phyloP scores from a whole-genome alignment of 2,797 vertebrate genomes.

The Aphelocoma californica region DNA sequence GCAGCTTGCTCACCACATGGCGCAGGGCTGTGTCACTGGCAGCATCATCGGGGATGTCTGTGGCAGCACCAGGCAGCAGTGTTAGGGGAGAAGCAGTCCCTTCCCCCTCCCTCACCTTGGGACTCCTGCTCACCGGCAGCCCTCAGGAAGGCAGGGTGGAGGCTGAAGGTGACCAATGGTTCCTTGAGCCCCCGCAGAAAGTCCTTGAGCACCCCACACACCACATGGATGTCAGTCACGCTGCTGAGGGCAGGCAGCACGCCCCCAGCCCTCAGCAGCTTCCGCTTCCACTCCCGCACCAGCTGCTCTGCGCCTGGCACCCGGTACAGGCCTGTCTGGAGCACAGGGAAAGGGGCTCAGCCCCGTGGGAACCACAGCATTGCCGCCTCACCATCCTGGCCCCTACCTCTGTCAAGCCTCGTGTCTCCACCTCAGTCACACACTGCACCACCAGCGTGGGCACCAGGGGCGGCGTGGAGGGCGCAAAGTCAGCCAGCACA shows the following conservation, averaged over 20 bases:
- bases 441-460: conserved; percentile 76
- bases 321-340: conserved; percentile 85
- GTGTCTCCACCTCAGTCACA: conserved; percentile 77
- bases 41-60: conserved; percentile 76
- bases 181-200: conserved; percentile 85
- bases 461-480: conserved; percentile 56
- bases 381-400: fast-evolving
- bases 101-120: not conserved
- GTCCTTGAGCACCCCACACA: conserved; percentile 87
- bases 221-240: conserved; percentile 81
- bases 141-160: conserved; percentile 81
- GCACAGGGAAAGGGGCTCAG: not conserved
- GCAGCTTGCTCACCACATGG: conserved; percentile 77
- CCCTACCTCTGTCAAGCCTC: conserved; percentile 77
- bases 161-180: conserved; percentile 79
- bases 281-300: conserved; percentile 82
- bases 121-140: conserved; percentile 74
- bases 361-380: fast-evolving
- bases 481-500: conserved; percentile 73
- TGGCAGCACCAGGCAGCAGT: not conserved
- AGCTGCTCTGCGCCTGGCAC: conserved; percentile 80
- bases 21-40: conserved; percentile 63
- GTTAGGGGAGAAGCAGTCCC: not conserved
- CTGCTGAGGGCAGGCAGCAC: conserved; percentile 58
- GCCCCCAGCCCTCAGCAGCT: conserved; percentile 71